Evolutionary conservation across 2,888 invertebrate genomes (phyloP).

Genomic region (Acleris holmiana): DNA sequence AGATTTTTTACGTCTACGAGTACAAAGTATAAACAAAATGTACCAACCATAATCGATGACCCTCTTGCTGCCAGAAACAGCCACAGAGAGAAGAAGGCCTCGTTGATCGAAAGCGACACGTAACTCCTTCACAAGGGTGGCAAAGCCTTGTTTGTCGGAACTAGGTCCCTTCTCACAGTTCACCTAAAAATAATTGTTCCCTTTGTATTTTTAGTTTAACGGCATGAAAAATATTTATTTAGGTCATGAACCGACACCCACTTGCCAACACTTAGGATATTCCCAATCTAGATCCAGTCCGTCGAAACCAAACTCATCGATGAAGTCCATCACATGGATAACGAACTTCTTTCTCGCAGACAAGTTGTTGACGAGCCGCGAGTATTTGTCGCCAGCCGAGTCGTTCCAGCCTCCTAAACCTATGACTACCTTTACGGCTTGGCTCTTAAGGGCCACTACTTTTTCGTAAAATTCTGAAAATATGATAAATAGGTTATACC

Average conservation of each 20-base stretch:
- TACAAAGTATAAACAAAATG: not conserved
- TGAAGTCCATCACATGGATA: constrained; percentile 89
- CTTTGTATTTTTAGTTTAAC: not conserved
- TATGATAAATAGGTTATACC: not conserved
- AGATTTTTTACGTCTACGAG: too few species aligned
- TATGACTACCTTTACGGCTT: constrained; percentile 91
- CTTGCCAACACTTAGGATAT: constrained; percentile 96
- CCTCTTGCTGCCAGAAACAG: constrained; percentile 93
- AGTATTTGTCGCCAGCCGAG: constrained; percentile 95
- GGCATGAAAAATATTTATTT: too few species aligned
- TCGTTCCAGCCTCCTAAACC: constrained; percentile 98
- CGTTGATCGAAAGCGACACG: constrained; percentile 88
- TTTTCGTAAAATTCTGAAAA: constrained; percentile 93
- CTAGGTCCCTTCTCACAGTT: constrained; percentile 92
- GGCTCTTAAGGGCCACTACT: constrained; percentile 88
- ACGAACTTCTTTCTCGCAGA: constrained; percentile 89
- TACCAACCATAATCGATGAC: constrained; percentile 90
- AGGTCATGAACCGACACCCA: constrained; percentile 49
- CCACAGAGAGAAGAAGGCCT: constrained; percentile 90
- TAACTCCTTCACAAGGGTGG: constrained; percentile 89
- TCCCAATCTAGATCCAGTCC: constrained; percentile 98
- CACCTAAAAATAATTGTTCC: constrained; percentile 71
- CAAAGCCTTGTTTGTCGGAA: constrained; percentile 92
- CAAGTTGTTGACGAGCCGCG: constrained; percentile 90
- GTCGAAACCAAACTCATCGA: constrained; percentile 92